A percentile compares a stretch with the other conserved stretches of the same genome.
Conservation (phyloP, 2,797 vertebrate species). For the Dipus sagitta region DNA sequence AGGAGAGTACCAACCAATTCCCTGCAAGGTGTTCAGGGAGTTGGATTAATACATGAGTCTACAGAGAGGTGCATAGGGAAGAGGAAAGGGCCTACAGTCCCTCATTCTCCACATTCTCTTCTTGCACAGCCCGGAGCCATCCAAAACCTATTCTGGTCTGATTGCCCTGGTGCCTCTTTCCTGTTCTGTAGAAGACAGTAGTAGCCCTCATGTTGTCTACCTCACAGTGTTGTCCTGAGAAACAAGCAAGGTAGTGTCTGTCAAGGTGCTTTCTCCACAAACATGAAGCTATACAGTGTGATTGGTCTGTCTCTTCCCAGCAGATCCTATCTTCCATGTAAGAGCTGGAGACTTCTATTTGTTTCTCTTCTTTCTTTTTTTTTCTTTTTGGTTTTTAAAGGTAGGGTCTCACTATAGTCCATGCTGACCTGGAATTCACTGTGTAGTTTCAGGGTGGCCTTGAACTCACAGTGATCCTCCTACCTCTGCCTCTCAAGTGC, state of each 20-base stretch:
- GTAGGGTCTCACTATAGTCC: no score
- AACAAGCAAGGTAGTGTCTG: background rate
- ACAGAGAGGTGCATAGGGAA: background rate
- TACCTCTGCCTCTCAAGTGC: no score
- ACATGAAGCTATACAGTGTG: background rate
- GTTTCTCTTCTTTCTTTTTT: no score
- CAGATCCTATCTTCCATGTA: background rate
- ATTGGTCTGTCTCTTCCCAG: background rate
- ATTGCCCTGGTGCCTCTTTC: background rate
- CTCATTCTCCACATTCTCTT: background rate
- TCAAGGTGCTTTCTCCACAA: background rate
- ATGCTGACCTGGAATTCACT: no score
- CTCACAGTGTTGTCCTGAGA: background rate
- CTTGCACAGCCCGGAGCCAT: background rate
- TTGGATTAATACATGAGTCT: background rate
- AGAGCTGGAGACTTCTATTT: background rate
- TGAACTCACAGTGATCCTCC: no score
- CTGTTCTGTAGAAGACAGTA: background rate
- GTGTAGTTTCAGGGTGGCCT: no score
- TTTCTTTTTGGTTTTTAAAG: no score
- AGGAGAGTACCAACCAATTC: background rate
- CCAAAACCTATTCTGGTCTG: slow-evolving; percentile 1
- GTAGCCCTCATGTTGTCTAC: background rate
- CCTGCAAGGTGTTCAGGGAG: background rate
- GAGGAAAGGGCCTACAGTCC: background rate